Conservation (phyloP, 2,113 vertebrate genomes). For the Phylloscopus trochilus region DNA sequence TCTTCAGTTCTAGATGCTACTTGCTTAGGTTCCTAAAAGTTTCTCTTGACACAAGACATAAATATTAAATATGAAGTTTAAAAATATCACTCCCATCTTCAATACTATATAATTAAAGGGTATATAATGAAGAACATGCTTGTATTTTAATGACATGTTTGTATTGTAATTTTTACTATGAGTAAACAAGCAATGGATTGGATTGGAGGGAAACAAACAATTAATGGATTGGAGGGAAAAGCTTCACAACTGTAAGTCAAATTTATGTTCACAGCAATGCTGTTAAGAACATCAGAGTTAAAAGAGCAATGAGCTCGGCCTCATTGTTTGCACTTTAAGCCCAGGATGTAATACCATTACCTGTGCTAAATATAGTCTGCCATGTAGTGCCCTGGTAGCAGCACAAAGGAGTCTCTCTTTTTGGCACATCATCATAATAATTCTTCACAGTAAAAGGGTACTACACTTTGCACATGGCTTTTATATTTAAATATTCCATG, state of each 20-base stretch:
- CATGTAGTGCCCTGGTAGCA: background rate
- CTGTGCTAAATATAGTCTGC: background rate
- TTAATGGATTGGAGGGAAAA: background rate
- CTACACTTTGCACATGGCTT: background rate
- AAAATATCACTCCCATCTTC: conserved; percentile 4
- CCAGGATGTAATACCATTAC: conserved; percentile 18
- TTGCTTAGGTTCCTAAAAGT: background rate
- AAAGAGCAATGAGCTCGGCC: background rate
- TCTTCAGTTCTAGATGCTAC: background rate
- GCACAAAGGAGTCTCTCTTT: background rate
- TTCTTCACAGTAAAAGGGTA: background rate
- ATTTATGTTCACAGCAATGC: background rate
- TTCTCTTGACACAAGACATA: background rate
- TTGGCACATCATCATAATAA: background rate
- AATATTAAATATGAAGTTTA: background rate
- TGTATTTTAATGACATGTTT: background rate
- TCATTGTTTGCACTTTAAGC: background rate
- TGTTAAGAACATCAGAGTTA: background rate
- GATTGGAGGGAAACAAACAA: too few relatives aligned
- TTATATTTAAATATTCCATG: background rate
- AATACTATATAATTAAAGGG: background rate
- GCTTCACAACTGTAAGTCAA: background rate
- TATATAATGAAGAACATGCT: background rate
- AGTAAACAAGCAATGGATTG: too few relatives aligned
- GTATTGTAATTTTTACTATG: background rate